phyloP scores from a whole-genome alignment of 2,113 vertebrate species.

The Triplophysa siluroides region DNA sequence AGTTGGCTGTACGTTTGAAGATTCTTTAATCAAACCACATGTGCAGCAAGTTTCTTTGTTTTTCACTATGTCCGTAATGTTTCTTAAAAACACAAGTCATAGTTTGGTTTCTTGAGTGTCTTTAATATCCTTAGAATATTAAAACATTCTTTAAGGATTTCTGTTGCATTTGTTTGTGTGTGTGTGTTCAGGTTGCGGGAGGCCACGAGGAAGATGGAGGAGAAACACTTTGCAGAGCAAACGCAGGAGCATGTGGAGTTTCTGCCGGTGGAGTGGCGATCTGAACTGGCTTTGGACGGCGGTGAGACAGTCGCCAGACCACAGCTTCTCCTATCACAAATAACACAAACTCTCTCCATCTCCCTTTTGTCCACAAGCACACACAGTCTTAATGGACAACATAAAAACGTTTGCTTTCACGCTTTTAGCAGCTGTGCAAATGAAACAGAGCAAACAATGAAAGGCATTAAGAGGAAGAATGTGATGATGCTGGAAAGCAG shows the following conservation, averaged over 20 bases:
- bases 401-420: background rate
- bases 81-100: too few relatives aligned
- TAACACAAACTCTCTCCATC: background rate
- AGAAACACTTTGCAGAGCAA: slow-evolving; percentile 90
- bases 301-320: slow-evolving; percentile 70
- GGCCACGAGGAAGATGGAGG: slow-evolving; percentile 93
- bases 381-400: background rate
- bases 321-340: background rate
- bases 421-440: slow-evolving; percentile 11
- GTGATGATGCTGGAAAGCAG: background rate
- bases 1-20: too few relatives aligned
- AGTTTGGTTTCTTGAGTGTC: too few relatives aligned
- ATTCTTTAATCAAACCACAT: too few relatives aligned
- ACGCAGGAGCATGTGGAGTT: slow-evolving; percentile 91
- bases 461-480: background rate
- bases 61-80: too few relatives aligned
- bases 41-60: too few relatives aligned
- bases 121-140: too few relatives aligned
- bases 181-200: slow-evolving; percentile 85
- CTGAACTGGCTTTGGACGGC: slow-evolving; percentile 93
- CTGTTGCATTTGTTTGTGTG: background rate
- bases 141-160: background rate
- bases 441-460: background rate
- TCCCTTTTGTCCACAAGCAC: background rate
- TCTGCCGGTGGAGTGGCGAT: slow-evolving; percentile 96